Percentiles rank a stretch among this genome's conserved stretches.
Evolutionary conservation across 1,140 invertebrate genomes (phyloP).

Genomic region (Apis dorsata): DNA sequence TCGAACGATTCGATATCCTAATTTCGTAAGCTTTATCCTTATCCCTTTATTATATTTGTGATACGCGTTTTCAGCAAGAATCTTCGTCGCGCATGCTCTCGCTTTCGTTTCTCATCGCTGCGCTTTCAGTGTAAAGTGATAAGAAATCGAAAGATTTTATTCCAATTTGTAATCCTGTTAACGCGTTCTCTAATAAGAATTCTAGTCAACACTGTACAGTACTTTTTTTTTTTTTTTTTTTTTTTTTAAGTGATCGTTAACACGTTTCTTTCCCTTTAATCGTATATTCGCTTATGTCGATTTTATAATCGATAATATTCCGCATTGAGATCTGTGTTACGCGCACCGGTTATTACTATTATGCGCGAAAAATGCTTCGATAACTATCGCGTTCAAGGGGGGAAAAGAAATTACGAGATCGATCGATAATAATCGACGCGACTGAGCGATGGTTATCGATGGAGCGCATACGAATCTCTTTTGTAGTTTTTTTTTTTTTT

Average conservation of each 20-base stretch:
- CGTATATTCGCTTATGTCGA: not conserved
- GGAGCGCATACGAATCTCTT: not conserved
- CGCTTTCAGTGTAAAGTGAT: constrained; percentile 1
- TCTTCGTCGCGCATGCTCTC: not conserved
- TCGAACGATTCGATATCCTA: not conserved
- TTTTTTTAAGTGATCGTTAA: constrained; percentile 25
- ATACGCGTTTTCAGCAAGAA: not conserved
- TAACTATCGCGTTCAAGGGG: not conserved
- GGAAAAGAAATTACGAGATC: not conserved
- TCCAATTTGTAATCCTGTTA: not conserved
- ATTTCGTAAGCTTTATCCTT: not conserved
- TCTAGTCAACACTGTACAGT: constrained; percentile 59
- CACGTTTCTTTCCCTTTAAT: not conserved
- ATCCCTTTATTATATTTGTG: not conserved
- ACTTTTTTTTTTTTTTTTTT: not conserved
- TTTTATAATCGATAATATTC: not conserved
- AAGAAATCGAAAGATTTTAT: constrained; percentile 8
- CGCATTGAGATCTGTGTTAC: constrained; percentile 2
- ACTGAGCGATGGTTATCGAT: not conserved
- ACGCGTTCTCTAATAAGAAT: constrained; percentile 35
- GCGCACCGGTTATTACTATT: not conserved
- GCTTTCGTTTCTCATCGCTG: constrained; percentile 10
- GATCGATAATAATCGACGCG: not conserved
- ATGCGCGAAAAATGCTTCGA: not conserved
- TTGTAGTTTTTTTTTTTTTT: not conserved